These are phyloP conservation scores for Liposcelis brunnea DNA, from an alignment of 2,888 invertebrate species.

Conservation along the genomic window DNA sequence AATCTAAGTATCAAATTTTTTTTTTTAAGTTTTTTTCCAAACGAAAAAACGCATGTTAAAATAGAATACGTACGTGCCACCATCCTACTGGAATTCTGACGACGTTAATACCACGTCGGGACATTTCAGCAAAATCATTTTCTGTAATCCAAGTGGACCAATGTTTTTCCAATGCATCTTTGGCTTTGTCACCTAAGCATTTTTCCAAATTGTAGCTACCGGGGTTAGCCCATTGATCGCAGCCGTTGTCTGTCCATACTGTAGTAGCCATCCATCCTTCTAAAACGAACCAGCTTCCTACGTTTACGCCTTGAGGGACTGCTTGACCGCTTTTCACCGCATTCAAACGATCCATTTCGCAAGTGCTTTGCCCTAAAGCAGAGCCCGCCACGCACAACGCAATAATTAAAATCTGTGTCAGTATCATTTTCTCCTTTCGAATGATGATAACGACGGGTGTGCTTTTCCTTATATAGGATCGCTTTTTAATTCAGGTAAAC, in stretches of 20 bases:
- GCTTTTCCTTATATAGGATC: no score
- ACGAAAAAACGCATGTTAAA: background rate
- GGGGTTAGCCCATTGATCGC: background rate
- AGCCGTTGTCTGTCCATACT: background rate
- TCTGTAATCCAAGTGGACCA: constrained; percentile 1
- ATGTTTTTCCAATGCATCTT: background rate
- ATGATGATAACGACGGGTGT: no score
- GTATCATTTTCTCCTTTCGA: no score
- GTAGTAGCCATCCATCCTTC: background rate
- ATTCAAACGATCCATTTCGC: constrained; percentile 1
- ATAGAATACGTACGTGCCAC: background rate
- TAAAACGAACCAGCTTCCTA: constrained; percentile 2
- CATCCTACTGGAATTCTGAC: constrained; percentile 1
- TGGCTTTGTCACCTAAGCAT: background rate
- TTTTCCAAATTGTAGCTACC: constrained; percentile 2
- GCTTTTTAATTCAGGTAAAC: no score
- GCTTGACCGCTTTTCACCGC: background rate
- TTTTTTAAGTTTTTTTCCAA: background rate
- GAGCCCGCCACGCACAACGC: background rate
- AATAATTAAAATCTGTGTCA: no score
- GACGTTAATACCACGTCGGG: constrained; percentile 1
- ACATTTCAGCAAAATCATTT: constrained; percentile 1
- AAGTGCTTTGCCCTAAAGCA: background rate
- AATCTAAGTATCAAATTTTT: background rate
- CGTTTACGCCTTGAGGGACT: background rate